Evolutionary conservation across 2,888 invertebrate genomes (phyloP), one percentile per base, ranked within the genome.

Genomic region (Melolontha melolontha): DNA sequence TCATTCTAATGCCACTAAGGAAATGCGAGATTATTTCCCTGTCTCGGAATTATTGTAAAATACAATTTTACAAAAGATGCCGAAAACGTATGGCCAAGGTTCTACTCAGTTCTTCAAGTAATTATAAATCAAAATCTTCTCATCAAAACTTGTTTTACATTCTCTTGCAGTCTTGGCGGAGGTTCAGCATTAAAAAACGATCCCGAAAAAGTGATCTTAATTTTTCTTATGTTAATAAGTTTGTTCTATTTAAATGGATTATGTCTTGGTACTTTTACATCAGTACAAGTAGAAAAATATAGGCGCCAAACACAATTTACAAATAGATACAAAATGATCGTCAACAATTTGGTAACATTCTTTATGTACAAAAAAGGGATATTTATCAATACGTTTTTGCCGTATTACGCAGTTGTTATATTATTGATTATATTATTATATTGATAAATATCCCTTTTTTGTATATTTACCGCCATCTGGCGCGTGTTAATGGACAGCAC

Each of bases 251-350:
- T 68, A 42, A 55, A 68, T 16, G 68, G 68, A 12, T 12, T 68
- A 16, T 64, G 64, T 29, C 34, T 68, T n/a, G 68, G 68, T 4
- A 64, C 64, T 4, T 64, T 68, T 17, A 68, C 64, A 16, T 63
- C 52, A 12, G 64, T 68, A 16, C 64, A 64, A 42, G 40, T 64
- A 1, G 62, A 68, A 42, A 55, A 55, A 10, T 68, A 68, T 14
- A 55, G 64, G 5, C 54, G 68, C 2, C 64, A 68, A 42, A 68
- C 68, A 7, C 64, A 64, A 22, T 68, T 68, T 41, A 68, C 55
- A 11, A 64, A 68, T 42, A 68, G 49, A 55, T 68, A 64, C 22
- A 68, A 68, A 50, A 64, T 64, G 55, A 68, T 68, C 14, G 57
- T 68, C 22, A 54, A 14, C 27, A 55, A 68, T 57, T 49, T 68